Evolutionary conservation across 2,113 vertebrate species (phyloP).

Genomic region (Morone chrysops): DNA sequence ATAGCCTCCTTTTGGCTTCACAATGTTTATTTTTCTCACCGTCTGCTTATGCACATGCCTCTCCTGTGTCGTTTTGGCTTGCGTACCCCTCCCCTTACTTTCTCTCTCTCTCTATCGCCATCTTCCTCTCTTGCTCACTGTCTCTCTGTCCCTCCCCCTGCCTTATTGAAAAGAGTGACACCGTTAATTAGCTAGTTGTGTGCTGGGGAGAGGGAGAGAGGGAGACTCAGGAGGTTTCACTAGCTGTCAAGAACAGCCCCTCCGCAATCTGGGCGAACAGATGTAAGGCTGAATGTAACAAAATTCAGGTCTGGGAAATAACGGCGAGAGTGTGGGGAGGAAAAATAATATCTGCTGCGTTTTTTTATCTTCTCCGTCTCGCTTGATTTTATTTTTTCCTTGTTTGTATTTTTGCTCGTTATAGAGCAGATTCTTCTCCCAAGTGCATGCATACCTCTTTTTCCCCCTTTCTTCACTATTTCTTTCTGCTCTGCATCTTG

Average conservation of each 20-base stretch:
- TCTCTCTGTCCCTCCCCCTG: conserved; percentile 73
- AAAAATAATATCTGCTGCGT: conserved; percentile 65
- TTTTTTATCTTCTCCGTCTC: conserved; percentile 30
- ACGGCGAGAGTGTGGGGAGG: conserved; percentile 54
- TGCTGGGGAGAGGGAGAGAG: conserved; percentile 75
- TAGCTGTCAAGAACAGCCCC: conserved; percentile 86
- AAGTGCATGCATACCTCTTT: conserved; percentile 32
- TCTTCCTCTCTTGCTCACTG: conserved; percentile 37
- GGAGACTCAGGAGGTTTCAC: conserved; percentile 82
- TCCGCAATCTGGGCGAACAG: conserved; percentile 86
- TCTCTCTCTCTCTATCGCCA: conserved; percentile 34
- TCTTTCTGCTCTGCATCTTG: conserved; percentile 28
- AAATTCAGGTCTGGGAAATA: conserved; percentile 88
- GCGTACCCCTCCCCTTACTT: conserved; percentile 37
- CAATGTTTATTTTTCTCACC: conserved; percentile 82
- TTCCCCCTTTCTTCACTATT: background rate
- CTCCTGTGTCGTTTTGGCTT: conserved; percentile 80
- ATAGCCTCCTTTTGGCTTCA: conserved; percentile 79
- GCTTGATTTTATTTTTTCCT: conserved; percentile 40
- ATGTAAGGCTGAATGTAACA: conserved; percentile 87
- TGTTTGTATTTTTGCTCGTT: conserved; percentile 51
- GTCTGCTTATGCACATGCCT: conserved; percentile 77
- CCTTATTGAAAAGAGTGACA: conserved; percentile 85
- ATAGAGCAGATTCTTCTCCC: conserved; percentile 33
- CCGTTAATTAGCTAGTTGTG: conserved; percentile 86